Percentiles rank a stretch among this genome's conserved stretches.
phyloP scores from a whole-genome alignment of 2,888 invertebrate species.

The Lasioglossum vierecki region DNA sequence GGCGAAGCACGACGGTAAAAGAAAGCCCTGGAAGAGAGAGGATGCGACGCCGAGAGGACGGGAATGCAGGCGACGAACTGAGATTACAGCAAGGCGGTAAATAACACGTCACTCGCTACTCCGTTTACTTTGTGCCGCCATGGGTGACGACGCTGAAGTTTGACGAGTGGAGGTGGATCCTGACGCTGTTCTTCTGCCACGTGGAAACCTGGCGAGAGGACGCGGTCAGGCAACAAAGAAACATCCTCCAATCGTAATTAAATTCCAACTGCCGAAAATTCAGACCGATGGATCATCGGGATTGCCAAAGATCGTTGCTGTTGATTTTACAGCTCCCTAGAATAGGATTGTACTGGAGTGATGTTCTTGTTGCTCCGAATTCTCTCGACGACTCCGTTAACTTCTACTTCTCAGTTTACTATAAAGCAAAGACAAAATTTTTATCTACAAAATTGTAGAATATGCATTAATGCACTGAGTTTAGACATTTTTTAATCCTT shows the following conservation, averaged over 20 bases:
- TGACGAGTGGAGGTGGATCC: conserved; percentile 16
- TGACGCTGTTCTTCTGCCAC: conserved; percentile 15
- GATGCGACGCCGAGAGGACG: conserved; percentile 48
- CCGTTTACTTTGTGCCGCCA: conserved; percentile 75
- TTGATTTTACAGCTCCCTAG: too few relatives aligned
- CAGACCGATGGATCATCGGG: not conserved
- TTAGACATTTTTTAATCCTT: too few relatives aligned
- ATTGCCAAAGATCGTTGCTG: not conserved
- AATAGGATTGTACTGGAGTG: too few relatives aligned
- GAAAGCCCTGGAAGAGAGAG: conserved; percentile 46
- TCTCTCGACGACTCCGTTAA: not conserved
- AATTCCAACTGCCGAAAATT: conserved; percentile 21
- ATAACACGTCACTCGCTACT: conserved; percentile 80
- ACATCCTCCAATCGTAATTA: conserved; percentile 57
- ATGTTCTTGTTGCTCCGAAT: too few relatives aligned
- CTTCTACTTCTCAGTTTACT: not conserved
- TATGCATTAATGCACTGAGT: too few relatives aligned
- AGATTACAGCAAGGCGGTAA: conserved; percentile 79
- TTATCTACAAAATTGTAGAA: not conserved
- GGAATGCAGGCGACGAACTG: conserved; percentile 74
- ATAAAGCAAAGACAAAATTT: not conserved
- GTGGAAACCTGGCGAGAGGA: not conserved
- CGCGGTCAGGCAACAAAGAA: conserved; percentile 7
- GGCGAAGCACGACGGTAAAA: conserved; percentile 28
- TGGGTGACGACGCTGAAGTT: conserved; percentile 54